Percentiles rank a stretch among this genome's conserved stretches.
Conservation (phyloP, 2,888 invertebrate species). For the Antitype chi region DNA sequence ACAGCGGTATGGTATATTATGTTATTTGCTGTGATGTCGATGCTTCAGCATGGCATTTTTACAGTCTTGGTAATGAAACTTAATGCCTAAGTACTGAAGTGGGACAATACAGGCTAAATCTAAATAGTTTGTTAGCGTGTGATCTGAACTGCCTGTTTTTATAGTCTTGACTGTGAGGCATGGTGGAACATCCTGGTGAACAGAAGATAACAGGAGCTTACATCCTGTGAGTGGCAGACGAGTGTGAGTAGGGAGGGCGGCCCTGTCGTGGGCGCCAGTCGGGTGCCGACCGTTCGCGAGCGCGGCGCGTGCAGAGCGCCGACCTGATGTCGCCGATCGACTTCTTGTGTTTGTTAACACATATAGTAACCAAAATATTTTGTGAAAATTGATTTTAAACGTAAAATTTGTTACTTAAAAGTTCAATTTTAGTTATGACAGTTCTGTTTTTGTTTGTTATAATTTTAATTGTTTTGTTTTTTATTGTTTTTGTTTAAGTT, state of each 20-base stretch:
- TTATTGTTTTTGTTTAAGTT: conserved; percentile 7
- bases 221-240: conserved; percentile 12
- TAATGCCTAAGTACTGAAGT: background rate
- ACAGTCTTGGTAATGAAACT: background rate
- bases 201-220: conserved; percentile 18
- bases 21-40: background rate
- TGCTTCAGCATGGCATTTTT: background rate
- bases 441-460: background rate
- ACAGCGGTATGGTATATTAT: too few relatives aligned
- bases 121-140: background rate
- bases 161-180: background rate
- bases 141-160: too few relatives aligned
- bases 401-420: background rate
- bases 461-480: background rate
- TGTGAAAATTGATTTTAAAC: background rate
- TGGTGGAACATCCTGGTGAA: background rate
- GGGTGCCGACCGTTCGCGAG: conserved; percentile 55
- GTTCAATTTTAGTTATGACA: background rate
- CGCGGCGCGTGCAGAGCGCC: conserved; percentile 34
- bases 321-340: conserved; percentile 19
- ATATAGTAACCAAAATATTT: background rate
- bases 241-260: conserved; percentile 9
- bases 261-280: conserved; percentile 61
- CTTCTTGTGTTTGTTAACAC: conserved; percentile 1
- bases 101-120: background rate